Evolutionary conservation across 2,797 vertebrate species (phyloP), one percentile per base, ranked within the genome.

Genomic region (Trematomus bernacchii): DNA sequence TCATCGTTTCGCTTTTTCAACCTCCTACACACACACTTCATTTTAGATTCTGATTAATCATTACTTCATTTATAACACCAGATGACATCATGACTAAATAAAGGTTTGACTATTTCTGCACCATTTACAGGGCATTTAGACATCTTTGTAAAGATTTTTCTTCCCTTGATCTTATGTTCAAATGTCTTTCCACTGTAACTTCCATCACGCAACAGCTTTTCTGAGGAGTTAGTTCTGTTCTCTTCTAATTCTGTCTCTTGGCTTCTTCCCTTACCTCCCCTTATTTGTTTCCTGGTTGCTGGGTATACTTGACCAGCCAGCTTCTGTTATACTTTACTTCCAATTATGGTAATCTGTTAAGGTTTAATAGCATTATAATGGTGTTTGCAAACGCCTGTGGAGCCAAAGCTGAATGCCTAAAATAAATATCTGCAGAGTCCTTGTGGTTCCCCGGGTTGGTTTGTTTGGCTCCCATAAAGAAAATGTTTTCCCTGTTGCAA

Each of bases 311-410:
- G 1, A 46, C 55, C 58, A 18, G 52, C 61, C 50, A 63, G 54
- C 58, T 30, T 67, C 42, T 80, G 59, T 81, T 79, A 37, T 63
- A 55, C 55, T 65, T 82, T 65, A 63, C 52, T 76, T 86, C 83
- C 79, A 83, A 64, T 78, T 87, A 85, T 84, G 71, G 78, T 80
- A 33, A 78, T 74, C 64, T 75, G 43, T 47, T 73, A 21, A 61
- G 61, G 71, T 85, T 87, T 83, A 79, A 86, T 83, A 74, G 63
- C 48, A 64, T 76, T 74, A 74, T 80, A 86, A 86, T 50, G 11
- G 73, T 80, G 53, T 89, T 83, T 90, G 70, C 57, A 54, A 50
- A 72, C 3, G n/a, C 58, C 54, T 53, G 16, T 47, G 37, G 23
- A 78, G 77, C 66, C 71, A 77, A 83, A 48, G 44, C 37, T 79